A percentile compares a stretch with the other conserved stretches of the same genome.
Conservation (phyloP, 2,888 invertebrate genomes). For the Anoncus sp. region DNA sequence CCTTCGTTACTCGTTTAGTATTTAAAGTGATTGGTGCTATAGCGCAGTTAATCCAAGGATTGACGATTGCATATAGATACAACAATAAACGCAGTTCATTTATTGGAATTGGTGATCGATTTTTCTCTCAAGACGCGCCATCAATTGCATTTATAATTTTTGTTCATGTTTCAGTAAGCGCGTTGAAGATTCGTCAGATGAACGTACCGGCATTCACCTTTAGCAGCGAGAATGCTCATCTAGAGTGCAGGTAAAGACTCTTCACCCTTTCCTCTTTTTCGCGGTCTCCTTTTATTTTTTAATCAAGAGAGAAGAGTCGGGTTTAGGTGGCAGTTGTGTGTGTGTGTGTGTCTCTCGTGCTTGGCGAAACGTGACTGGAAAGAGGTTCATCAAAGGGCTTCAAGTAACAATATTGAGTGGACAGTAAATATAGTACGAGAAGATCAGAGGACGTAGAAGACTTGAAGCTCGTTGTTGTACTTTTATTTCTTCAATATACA, state of each 20-base stretch:
- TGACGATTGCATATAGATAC: background rate
- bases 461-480: background rate
- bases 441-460: background rate
- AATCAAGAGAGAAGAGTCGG: conserved; percentile 19
- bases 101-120: background rate
- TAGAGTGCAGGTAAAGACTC: conserved; percentile 82
- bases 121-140: background rate
- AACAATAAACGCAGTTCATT: background rate
- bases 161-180: conserved; percentile 81
- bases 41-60: too few species aligned
- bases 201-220: conserved; percentile 82
- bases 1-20: too few species aligned
- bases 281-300: background rate
- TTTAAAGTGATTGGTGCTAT: too few species aligned
- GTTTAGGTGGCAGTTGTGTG: too few species aligned
- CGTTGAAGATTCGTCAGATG: conserved; percentile 82
- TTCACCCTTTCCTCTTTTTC: background rate
- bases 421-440: conserved; percentile 20
- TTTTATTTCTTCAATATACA: background rate
- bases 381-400: conserved; percentile 34
- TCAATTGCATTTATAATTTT: conserved; percentile 59
- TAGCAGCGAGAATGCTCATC: conserved; percentile 81
- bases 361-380: conserved; percentile 17
- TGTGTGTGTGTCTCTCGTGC: too few species aligned
- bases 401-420: conserved; percentile 25